Percentiles rank a stretch among this genome's conserved stretches.
Conservation (phyloP, 2,113 vertebrate genomes). For the Brachypteracias leptosomus region DNA sequence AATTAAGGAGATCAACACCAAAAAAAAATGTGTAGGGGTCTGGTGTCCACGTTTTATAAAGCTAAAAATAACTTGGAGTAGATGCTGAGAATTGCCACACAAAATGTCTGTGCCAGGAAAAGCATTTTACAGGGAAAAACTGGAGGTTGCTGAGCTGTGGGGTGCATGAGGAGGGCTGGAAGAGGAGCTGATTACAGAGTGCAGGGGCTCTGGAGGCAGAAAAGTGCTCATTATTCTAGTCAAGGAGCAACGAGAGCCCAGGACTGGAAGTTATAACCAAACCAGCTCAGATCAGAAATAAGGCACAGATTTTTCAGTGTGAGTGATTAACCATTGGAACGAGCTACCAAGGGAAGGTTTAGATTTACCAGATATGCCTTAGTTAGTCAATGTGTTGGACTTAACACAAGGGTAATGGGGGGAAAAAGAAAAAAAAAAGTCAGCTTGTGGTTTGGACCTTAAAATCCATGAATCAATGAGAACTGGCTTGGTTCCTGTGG, state of each 20-base stretch:
- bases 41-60: constrained; percentile 41
- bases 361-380: constrained; percentile 13
- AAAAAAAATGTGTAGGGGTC: background rate
- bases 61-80: constrained; percentile 53
- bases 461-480: constrained; percentile 29
- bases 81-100: constrained; percentile 20
- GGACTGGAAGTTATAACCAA: background rate
- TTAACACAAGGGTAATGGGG: background rate
- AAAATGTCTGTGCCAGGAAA: constrained; percentile 38
- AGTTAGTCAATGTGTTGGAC: constrained; percentile 9
- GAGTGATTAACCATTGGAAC: background rate
- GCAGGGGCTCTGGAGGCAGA: background rate
- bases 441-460: background rate
- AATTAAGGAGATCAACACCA: constrained; percentile 13
- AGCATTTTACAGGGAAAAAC: constrained; percentile 20
- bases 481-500: background rate
- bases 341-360: background rate
- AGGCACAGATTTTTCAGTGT: background rate
- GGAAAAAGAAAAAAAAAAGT: background rate
- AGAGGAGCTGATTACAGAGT: background rate
- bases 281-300: constrained; percentile 13
- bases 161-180: constrained; percentile 9
- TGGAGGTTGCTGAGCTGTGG: constrained; percentile 1
- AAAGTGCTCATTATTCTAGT: constrained; percentile 28
- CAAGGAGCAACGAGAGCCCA: background rate